phyloP scores from a whole-genome alignment of 1,140 invertebrate species.

The Ectropis grisescens region DNA sequence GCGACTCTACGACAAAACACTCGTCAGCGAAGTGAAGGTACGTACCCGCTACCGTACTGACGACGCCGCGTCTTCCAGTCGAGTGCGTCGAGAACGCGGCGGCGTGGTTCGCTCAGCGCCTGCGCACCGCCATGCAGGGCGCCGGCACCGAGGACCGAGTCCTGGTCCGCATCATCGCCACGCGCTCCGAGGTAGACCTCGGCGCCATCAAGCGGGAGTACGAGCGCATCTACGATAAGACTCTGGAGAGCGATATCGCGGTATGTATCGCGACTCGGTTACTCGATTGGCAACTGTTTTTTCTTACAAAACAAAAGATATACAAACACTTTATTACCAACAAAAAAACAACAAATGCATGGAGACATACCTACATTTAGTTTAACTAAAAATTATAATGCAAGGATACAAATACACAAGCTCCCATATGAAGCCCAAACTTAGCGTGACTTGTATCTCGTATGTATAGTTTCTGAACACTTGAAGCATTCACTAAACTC shows the following conservation, averaged over 20 bases:
- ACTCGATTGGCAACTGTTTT: no score
- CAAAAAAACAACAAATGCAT: no score
- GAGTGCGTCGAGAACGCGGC: conserved; percentile 79
- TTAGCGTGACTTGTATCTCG: no score
- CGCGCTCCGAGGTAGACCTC: conserved; percentile 81
- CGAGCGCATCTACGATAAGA: conserved; percentile 77
- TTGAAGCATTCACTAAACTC: no score
- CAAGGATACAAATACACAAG: no score
- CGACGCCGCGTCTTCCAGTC: conserved; percentile 59
- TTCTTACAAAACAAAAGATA: no score
- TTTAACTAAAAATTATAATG: no score
- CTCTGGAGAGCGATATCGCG: conserved; percentile 75
- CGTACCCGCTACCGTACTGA: no score
- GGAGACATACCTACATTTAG: no score
- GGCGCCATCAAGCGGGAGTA: conserved; percentile 78
- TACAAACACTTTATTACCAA: no score
- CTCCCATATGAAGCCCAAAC: no score
- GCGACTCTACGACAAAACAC: conserved; percentile 77
- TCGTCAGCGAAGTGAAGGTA: conserved; percentile 77
- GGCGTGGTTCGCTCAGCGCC: conserved; percentile 80
- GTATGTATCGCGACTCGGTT: conserved; percentile 49
- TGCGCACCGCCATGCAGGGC: conserved; percentile 79
- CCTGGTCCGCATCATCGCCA: conserved; percentile 79
- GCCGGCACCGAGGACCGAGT: conserved; percentile 78
- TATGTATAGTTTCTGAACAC: no score